Evolutionary conservation across 2,113 vertebrate genomes (phyloP), one percentile per base, ranked within the genome.

Genomic region (Podarcis cretensis): DNA sequence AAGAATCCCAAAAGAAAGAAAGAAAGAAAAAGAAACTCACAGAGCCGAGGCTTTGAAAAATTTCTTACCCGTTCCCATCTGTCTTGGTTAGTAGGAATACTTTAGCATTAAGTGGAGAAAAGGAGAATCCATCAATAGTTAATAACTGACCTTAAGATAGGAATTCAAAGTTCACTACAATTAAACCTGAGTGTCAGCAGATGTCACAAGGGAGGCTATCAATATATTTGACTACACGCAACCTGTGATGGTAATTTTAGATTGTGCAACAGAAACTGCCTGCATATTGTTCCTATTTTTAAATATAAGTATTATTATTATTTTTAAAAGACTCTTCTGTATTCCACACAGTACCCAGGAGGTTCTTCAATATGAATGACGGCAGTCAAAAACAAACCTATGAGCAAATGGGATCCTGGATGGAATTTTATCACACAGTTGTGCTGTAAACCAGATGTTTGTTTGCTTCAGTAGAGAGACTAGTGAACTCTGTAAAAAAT

Each of bases 141-240:
- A 97, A 97, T 97, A 97, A 97, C 97, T 97, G 97, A 97, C 97
- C 97, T 97, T 97, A 97, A 97, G 96, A 96, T 96, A 96, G 95
- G 94, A 96, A 97, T 97, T 96, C 97, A 97, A 97, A 97, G 97
- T 97, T 97, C 97, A 96, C 95, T 85, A 96, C 96, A 97, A 97
- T 97, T 97, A 97, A 91, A 96, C 95, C 96, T 92, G 94, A 95
- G 96, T 96, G 95, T 97, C 96, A 96, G 95, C 91, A 94, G 95
- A 96, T 96, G 92, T 95, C 96, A 96, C 96, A 89, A 94, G 96
- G 96, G 97, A 96, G 92, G 20, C 94, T 96, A 95, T 96, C 97
- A 94, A 96, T 97, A 94, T 95, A 94, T 95, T 96, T 96, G 96
- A 97, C 95, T 93, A 95, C 94, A 95, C 73, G 94, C 85, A 94